These are phyloP conservation scores for Dendrocincla tyrannina DNA, from an alignment of 2,797 vertebrate species.

Conservation along the genomic window DNA sequence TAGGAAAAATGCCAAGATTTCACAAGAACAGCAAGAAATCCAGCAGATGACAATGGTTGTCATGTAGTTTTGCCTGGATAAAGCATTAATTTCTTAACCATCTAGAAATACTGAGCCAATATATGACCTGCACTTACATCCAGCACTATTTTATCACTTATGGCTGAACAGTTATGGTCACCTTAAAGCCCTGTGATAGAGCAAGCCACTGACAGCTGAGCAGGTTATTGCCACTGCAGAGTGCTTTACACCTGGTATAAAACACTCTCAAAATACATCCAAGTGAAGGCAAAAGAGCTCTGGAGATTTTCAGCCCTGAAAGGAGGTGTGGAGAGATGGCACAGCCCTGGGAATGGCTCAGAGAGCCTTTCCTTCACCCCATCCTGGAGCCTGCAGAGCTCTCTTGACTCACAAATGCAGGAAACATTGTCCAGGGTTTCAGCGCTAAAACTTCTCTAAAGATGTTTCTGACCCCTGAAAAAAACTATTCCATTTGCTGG, in stretches of 20 bases:
- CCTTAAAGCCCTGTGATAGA: not conserved
- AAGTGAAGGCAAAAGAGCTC: not conserved
- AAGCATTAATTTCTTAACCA: not conserved
- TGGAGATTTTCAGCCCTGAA: not conserved
- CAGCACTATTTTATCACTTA: not conserved
- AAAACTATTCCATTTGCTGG: not conserved
- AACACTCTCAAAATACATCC: not conserved
- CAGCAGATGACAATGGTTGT: not conserved
- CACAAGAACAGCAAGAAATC: not conserved
- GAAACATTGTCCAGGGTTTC: not conserved
- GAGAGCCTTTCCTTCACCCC: not conserved
- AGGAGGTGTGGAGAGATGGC: not conserved
- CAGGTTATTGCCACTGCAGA: not conserved
- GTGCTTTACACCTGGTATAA: not conserved
- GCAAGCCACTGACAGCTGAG: not conserved
- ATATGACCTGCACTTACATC: not conserved
- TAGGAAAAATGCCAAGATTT: not conserved
- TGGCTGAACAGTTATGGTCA: not conserved
- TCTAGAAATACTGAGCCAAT: not conserved
- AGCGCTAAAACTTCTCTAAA: not conserved
- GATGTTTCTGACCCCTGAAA: not conserved
- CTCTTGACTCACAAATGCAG: not conserved
- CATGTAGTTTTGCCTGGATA: not conserved
- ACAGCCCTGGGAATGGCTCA: not conserved
- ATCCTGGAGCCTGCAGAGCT: not conserved